A percentile compares a stretch with the other conserved stretches of the same genome.
Evolutionary conservation across 2,113 vertebrate species (phyloP).

Genomic region (Brachyhypopomus occidentalis): DNA sequence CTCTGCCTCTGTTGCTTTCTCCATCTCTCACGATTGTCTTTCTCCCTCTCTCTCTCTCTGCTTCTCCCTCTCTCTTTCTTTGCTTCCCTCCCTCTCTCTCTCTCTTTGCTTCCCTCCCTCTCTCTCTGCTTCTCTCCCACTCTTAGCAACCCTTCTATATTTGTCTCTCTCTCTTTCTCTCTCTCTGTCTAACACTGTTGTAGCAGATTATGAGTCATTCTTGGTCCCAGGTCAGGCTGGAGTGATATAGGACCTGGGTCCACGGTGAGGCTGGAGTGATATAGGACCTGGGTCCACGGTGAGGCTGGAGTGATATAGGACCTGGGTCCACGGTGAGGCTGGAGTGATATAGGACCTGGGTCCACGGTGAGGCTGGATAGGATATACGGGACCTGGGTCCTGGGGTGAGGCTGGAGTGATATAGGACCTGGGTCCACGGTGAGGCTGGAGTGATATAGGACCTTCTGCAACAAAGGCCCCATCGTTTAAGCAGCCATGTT

Average conservation of each 20-base stretch:
- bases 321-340: neutral
- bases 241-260: slow-evolving; percentile 8
- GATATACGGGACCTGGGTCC: too few relatives aligned
- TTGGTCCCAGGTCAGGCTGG: slow-evolving; percentile 3
- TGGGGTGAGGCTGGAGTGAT: slow-evolving; percentile 12
- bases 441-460: too few relatives aligned
- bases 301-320: too few relatives aligned
- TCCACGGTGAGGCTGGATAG: neutral
- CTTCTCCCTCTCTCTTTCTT: too few relatives aligned
- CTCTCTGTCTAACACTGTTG: slow-evolving; percentile 8
- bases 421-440: neutral
- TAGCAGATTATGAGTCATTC: slow-evolving; percentile 19
- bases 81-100: neutral
- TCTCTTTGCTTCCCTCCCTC: neutral
- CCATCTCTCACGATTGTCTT: too few relatives aligned
- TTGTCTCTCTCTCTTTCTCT: slow-evolving; percentile 2
- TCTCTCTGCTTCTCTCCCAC: neutral
- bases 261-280: slow-evolving; percentile 15
- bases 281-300: neutral
- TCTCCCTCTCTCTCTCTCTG: too few relatives aligned
- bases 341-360: slow-evolving; percentile 9
- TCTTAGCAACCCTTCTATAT: too few relatives aligned
- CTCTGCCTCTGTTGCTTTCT: too few relatives aligned
- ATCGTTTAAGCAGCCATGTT: neutral
- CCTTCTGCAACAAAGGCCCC: neutral